Base-by-base conservation (phyloP, 2,797 vertebrate genomes). In the Sparidentex hasta region DNA sequence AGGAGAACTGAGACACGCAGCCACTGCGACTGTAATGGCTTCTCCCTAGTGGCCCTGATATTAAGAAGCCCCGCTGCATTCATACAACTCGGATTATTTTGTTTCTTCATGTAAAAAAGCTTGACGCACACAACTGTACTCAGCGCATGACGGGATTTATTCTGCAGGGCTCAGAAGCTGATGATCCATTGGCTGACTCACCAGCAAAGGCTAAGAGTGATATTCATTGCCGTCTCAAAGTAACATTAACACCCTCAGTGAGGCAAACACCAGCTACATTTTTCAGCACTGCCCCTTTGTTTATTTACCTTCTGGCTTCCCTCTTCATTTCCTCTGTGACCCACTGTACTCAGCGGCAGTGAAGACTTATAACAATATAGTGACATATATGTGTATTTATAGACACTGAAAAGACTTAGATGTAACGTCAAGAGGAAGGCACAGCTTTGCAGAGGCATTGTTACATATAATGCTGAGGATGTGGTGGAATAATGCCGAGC, bases 261-360 rank as follows among this genome's bases (percentile, higher is more conserved):
- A 65, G 14, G 54, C 38, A 47, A 74, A 74, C 46, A 64, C 7
- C 66, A 68, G 27, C 63, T 54, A 47, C 50, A 27, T 56, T 57
- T 66, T 74, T 70, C 76, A 73, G 54, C 9, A 29, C 50, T 63
- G 41, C 12, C 41, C 2, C 25, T 57, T 44, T 64, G 25, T 71
- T 80, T 83, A 62, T 88, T 87, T 82, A 74, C 76, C 74, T 51
- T 66, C 61, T 59, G 29, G 4, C 77, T 90, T 88, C 82, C 78
- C 81, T 86, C 77, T 73, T 69, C 14, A 1, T 44, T 52, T 81
- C 71, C 46, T 29, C 61, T 69, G 54, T 75, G 66, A 82, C 76
- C 82, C 23, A 66, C 59, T 79, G 67, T 46, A 72, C 59, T 66
- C 76, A 58, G 74, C 0, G 54, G 76, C 84, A 85, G 75, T 70